These are phyloP conservation scores for Cantharis nigra DNA, from an alignment of 2,888 invertebrate species.

Conservation along the genomic window DNA sequence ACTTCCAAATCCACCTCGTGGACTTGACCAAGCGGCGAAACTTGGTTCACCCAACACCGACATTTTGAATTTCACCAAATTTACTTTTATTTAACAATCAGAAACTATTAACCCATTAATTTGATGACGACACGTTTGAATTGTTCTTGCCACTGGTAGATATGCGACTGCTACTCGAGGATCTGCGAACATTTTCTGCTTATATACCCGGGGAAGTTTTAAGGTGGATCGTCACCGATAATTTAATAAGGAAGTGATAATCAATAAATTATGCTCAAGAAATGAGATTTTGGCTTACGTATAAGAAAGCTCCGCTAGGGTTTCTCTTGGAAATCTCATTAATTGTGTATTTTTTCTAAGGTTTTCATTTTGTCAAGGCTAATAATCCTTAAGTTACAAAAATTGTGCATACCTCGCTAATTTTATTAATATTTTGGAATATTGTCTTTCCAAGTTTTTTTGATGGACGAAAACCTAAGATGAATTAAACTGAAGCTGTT, in stretches of 20 bases:
- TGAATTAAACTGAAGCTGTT: no score
- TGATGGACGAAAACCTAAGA: no score
- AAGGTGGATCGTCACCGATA: background rate
- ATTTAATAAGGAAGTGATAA: background rate
- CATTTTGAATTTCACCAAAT: conserved; percentile 40
- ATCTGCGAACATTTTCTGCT: background rate
- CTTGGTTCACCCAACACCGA: conserved; percentile 58
- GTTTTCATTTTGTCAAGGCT: background rate
- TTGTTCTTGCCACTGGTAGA: background rate
- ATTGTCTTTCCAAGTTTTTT: no score
- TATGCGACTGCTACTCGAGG: background rate
- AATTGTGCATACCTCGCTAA: background rate
- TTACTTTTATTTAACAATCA: background rate
- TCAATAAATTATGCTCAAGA: background rate
- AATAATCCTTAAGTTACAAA: background rate
- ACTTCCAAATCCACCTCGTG: conserved; percentile 49
- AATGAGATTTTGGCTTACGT: background rate
- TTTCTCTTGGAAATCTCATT: background rate
- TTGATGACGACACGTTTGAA: background rate
- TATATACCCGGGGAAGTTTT: background rate
- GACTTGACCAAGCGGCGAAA: conserved; percentile 55
- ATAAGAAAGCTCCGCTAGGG: background rate
- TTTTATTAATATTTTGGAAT: no score
- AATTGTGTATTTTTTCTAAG: background rate
- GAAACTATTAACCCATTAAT: background rate